Conservation (phyloP, 2,113 vertebrate species). For the Onychostruthus taczanowskii region DNA sequence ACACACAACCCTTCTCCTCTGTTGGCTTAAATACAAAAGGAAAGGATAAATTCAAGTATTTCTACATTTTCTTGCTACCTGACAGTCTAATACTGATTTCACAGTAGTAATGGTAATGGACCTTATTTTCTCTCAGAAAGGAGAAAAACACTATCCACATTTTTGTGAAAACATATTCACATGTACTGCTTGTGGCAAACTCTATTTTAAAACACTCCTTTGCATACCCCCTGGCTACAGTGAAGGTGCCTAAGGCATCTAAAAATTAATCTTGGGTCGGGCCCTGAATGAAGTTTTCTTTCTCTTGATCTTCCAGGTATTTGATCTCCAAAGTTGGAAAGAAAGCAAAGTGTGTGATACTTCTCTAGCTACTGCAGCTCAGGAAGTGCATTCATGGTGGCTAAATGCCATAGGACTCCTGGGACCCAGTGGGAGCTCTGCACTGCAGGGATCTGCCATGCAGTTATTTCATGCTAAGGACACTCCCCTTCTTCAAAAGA, state of each 20-base stretch:
- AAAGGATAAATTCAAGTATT: neutral
- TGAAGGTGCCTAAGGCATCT: neutral
- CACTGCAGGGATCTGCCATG: neutral
- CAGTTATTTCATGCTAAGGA: neutral
- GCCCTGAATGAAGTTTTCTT: neutral
- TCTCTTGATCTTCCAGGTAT: neutral
- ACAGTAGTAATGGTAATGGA: neutral
- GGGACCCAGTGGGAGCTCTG: neutral
- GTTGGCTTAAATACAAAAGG: neutral
- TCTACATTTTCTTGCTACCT: neutral
- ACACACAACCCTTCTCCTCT: neutral
- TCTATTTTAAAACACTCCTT: neutral
- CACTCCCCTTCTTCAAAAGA: neutral
- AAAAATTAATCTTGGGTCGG: neutral
- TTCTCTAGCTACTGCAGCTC: neutral
- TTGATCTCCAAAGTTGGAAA: neutral
- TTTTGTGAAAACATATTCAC: neutral
- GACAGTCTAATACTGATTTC: neutral
- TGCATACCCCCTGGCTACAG: neutral
- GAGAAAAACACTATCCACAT: neutral
- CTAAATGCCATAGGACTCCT: neutral
- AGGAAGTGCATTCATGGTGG: neutral
- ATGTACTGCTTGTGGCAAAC: neutral
- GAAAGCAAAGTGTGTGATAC: accelerated
- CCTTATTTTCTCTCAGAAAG: neutral